Percentiles rank a stretch among this genome's conserved stretches.
Evolutionary conservation across 2,888 invertebrate species (phyloP).

Genomic region (Bruchidius siliquastri): DNA sequence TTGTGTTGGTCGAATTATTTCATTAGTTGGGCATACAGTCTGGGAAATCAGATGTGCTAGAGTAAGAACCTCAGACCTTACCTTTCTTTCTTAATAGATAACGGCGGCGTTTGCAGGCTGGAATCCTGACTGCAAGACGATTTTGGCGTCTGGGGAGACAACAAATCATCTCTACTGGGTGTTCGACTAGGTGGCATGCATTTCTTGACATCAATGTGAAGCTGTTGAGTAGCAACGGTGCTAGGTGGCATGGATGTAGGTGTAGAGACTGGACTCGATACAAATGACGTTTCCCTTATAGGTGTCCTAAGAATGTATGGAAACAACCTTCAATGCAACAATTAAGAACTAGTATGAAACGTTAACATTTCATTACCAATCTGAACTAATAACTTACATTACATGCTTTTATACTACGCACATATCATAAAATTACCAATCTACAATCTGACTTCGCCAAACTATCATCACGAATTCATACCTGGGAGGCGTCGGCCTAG

Average conservation of each 20-base stretch:
- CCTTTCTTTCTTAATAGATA: slow-evolving; percentile 49
- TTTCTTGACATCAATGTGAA: slow-evolving; percentile 49
- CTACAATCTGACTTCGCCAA: no score
- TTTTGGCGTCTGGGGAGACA: slow-evolving; percentile 44
- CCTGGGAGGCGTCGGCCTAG: neutral
- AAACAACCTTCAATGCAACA: no score
- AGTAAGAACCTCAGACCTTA: neutral
- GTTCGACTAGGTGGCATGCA: slow-evolving; percentile 46
- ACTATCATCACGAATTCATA: slow-evolving; percentile 33
- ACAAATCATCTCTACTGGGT: slow-evolving; percentile 47
- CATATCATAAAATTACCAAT: no score
- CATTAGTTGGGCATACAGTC: no score
- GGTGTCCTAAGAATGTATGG: slow-evolving; percentile 32
- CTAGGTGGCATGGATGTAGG: slow-evolving; percentile 24
- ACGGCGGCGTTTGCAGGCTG: slow-evolving; percentile 44
- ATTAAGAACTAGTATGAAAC: slow-evolving; percentile 59
- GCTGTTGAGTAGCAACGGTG: slow-evolving; percentile 45
- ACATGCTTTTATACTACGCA: no score
- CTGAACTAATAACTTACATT: no score
- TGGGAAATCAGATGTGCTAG: no score
- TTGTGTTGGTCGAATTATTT: no score
- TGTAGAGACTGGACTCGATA: slow-evolving; percentile 47
- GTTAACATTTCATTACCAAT: no score
- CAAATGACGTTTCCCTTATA: slow-evolving; percentile 55
- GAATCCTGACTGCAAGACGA: slow-evolving; percentile 46